Conservation (phyloP, 2,113 vertebrate species). For the Gobio gobio region DNA sequence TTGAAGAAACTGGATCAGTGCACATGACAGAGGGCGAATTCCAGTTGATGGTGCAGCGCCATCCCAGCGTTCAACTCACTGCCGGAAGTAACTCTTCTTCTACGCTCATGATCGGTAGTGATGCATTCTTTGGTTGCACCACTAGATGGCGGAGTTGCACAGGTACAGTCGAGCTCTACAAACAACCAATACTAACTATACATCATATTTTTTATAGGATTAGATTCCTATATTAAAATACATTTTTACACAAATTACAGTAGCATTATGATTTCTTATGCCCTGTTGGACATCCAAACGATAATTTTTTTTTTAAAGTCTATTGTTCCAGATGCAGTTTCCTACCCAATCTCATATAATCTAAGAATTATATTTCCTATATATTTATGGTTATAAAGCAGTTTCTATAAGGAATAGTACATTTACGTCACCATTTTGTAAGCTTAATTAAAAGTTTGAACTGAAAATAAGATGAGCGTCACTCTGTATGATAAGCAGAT, state of each 20-base stretch:
- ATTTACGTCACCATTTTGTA: not conserved
- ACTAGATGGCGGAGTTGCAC: not conserved
- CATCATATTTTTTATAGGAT: not conserved
- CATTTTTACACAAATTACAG: not conserved
- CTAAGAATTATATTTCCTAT: not conserved
- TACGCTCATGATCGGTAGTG: not conserved
- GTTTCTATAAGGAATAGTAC: not conserved
- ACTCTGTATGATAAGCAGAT: not conserved
- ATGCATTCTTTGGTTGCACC: not conserved
- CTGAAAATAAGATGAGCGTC: not conserved
- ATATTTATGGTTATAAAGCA: not conserved
- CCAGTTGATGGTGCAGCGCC: conserved; percentile 8
- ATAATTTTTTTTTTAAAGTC: no score
- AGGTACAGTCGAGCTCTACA: not conserved
- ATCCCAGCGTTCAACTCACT: conserved; percentile 16
- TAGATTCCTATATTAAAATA: not conserved
- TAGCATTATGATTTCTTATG: not conserved
- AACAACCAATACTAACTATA: not conserved
- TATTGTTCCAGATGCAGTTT: not conserved
- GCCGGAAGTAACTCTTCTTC: conserved; percentile 40
- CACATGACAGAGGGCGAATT: conserved; percentile 52
- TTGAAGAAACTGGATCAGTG: not conserved
- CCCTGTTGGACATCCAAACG: not conserved
- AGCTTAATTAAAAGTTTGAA: not conserved
- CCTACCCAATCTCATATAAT: not conserved